Base-by-base conservation (phyloP, 2,888 invertebrate species). In the Dichetophora obliterata region DNA sequence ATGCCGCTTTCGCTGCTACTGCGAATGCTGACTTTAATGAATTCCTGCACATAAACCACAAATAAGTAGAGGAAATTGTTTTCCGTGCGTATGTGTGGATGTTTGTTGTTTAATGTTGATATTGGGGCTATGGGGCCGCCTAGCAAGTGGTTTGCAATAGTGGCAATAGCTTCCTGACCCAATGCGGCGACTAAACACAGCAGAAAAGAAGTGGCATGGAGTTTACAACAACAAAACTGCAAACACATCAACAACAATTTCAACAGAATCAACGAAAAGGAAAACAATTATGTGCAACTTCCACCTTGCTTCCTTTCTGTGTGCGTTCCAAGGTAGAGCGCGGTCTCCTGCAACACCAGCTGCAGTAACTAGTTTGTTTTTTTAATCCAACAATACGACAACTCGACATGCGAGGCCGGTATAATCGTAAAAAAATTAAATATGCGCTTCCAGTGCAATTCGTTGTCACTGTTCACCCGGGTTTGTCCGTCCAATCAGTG, bases 381-480 rank as follows among this genome's bases (percentile, higher is more conserved):
- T 54, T 54, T 73, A 50, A 50, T 63, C 9, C 50, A 66, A 22
- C 22, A 37, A 24, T 52, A 57, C 19, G 31, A 31, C 54, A 24
- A 50, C 48, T 50, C 48, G 27, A 65, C 52, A n/a, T 65, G 65
- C 65, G 63, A 31, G 31, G 50, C 50, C 37, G 71, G 59, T 52
- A 19, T 63, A 74, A 37, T 16, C 22, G 22, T 66, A 59, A 63
- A 68, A 48, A 68, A 48, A 48, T 68, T 24, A 19, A 68, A 27
- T 72, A 37, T 65, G 37, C 34, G 65, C 74, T 66, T 27, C 37
- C 66, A 54, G 52, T 74, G 74, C 74, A 66, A 61, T 65, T 66
- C 54, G 16, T 66, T 65, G 66, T 73, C 74, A 66, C 37, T 19
- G 31, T 43, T 24, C 43, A 24, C 19, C 16, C 43, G 11, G 43